Conservation (phyloP, 2,113 vertebrate genomes). For the Cygnus atratus region DNA sequence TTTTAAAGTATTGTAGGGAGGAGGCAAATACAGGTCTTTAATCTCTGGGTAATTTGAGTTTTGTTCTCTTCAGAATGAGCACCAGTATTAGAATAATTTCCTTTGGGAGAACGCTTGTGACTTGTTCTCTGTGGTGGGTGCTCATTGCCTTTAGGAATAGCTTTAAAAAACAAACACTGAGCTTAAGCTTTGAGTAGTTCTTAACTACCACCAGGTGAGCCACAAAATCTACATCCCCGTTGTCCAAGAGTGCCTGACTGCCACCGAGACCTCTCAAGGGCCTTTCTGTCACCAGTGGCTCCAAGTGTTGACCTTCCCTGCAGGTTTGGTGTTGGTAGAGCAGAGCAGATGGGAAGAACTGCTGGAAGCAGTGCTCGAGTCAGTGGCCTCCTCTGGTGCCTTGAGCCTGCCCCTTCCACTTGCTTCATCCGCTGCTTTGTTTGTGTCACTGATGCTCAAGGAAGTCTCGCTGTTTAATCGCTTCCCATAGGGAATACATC, state of each 20-base stretch:
- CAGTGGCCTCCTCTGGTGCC: background rate
- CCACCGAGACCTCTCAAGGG: background rate
- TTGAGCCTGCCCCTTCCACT: background rate
- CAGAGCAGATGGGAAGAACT: background rate
- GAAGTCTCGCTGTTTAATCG: background rate
- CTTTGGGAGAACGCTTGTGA: background rate
- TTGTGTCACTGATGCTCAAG: background rate
- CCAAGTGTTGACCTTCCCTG: background rate
- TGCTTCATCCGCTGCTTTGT: background rate
- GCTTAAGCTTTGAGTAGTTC: background rate
- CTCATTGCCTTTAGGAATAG: background rate
- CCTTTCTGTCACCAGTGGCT: background rate
- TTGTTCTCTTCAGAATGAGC: background rate
- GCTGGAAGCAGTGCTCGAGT: background rate
- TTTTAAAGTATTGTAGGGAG: background rate
- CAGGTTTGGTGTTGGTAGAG: background rate
- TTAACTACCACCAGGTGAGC: background rate
- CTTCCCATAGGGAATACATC: background rate
- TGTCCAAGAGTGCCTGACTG: background rate
- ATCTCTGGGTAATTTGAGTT: background rate
- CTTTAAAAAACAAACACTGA: background rate
- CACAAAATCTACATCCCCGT: background rate
- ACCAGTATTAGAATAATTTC: background rate
- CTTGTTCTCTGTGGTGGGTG: background rate
- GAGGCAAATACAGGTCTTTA: background rate